Percentiles rank a stretch among this genome's conserved stretches.
phyloP scores from a whole-genome alignment of 2,797 vertebrate species.

The Bucorvus abyssinicus region DNA sequence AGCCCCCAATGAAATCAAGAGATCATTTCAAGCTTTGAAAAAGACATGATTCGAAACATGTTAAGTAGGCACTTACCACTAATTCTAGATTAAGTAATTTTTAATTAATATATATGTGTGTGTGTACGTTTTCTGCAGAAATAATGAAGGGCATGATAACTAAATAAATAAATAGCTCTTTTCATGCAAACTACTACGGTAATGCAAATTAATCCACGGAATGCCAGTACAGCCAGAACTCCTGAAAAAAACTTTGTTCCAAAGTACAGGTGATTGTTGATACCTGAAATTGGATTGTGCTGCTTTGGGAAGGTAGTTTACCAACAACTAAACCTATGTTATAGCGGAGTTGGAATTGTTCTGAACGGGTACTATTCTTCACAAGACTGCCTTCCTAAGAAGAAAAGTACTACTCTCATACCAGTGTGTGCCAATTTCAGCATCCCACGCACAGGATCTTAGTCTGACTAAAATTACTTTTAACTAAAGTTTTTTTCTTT shows the following conservation, averaged over 20 bases:
- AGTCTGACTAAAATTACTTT: background rate
- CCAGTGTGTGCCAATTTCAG: background rate
- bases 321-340: background rate
- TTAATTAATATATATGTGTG: background rate
- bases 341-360: background rate
- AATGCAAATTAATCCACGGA: background rate
- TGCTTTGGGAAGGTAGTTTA: constrained; percentile 3
- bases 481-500: background rate
- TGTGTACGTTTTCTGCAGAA: background rate
- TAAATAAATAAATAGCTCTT: background rate
- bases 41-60: background rate
- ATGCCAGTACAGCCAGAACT: constrained; percentile 15
- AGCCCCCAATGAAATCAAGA: background rate
- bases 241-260: constrained; percentile 4
- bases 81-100: constrained; percentile 20
- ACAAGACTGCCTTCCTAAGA: background rate
- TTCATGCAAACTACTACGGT: background rate
- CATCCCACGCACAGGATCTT: background rate
- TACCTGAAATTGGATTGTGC: constrained; percentile 28
- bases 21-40: background rate
- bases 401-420: background rate
- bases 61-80: background rate
- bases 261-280: background rate
- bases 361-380: background rate
- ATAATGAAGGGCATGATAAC: background rate